phyloP scores from a whole-genome alignment of 2,888 invertebrate species.

The Spodoptera littoralis region DNA sequence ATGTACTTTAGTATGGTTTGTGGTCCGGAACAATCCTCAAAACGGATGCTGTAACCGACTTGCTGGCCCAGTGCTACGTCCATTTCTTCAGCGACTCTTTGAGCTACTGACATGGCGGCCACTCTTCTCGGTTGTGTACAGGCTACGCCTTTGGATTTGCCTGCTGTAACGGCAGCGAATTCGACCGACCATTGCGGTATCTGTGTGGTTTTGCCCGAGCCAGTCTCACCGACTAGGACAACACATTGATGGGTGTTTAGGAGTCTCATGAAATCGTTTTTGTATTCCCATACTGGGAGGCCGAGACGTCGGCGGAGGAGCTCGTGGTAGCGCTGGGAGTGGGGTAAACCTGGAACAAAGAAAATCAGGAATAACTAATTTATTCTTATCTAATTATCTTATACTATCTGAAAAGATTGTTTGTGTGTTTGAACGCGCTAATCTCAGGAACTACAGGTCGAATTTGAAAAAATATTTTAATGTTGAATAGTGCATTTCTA shows the following conservation, averaged over 20 bases:
- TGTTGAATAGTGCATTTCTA: too few relatives aligned
- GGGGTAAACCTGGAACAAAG: constrained; percentile 91
- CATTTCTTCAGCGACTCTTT: constrained; percentile 99
- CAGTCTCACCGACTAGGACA: constrained; percentile 99
- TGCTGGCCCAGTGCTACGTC: constrained; percentile 95
- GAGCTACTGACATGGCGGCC: constrained; percentile 99
- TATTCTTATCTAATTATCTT: background rate
- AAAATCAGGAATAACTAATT: background rate
- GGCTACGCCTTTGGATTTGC: constrained; percentile 91
- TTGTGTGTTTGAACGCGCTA: too few relatives aligned
- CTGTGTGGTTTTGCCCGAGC: constrained; percentile 99
- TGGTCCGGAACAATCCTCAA: constrained; percentile 99
- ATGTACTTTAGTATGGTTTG: constrained; percentile 98
- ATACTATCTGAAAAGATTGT: too few relatives aligned
- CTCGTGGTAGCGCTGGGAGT: constrained; percentile 96
- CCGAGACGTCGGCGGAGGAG: constrained; percentile 96
- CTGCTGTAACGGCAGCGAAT: constrained; percentile 77
- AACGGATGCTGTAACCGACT: constrained; percentile 94
- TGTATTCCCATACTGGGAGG: constrained; percentile 99
- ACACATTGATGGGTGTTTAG: constrained; percentile 98
- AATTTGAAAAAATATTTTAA: too few relatives aligned
- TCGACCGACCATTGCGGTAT: constrained; percentile 94
- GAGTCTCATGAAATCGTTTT: constrained; percentile 97
- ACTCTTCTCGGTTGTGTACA: constrained; percentile 99
- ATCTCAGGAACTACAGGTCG: too few relatives aligned